A percentile compares a stretch with the other conserved stretches of the same genome.
Evolutionary conservation across 2,797 vertebrate genomes (phyloP).

Genomic region (Eulemur rubriventer): DNA sequence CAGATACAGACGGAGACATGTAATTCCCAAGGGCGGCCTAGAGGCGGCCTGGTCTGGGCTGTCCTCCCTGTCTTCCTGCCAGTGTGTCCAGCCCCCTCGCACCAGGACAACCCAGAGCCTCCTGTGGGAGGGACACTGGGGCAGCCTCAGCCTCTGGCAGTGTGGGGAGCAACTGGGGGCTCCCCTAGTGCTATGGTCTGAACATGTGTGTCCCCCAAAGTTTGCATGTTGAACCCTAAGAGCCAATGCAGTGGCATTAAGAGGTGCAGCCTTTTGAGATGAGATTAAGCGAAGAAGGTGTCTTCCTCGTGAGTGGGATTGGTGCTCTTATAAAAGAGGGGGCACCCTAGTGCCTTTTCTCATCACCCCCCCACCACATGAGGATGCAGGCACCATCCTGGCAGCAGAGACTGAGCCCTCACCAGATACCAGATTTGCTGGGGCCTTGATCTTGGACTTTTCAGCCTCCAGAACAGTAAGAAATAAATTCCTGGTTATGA

Average conservation of each 20-base stretch:
- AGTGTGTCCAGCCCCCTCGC: constrained; percentile 38
- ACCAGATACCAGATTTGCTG: fast-evolving
- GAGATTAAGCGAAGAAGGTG: background rate
- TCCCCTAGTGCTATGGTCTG: background rate
- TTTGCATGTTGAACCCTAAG: too few relatives aligned
- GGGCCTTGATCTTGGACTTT: background rate
- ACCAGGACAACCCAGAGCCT: constrained; percentile 68
- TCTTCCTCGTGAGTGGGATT: background rate
- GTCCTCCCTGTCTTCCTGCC: constrained; percentile 22
- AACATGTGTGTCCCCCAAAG: background rate
- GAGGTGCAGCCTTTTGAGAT: background rate
- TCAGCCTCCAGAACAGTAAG: too few relatives aligned
- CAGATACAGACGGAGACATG: background rate
- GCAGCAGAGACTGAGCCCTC: too few relatives aligned
- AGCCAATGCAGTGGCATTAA: background rate
- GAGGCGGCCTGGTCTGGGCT: background rate
- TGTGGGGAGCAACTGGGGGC: background rate
- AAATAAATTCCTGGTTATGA: background rate
- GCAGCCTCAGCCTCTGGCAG: constrained; percentile 62
- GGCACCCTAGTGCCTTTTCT: background rate
- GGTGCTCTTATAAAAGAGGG: background rate
- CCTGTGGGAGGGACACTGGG: background rate
- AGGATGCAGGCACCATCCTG: too few relatives aligned
- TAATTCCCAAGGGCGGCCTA: background rate
- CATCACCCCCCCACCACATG: fast-evolving